Percentiles rank a stretch among this genome's conserved stretches.
These are phyloP conservation scores for Palythoa caribaeorum DNA, from an alignment of 92 coral and sea anemone genomes.

Conservation along the genomic window DNA sequence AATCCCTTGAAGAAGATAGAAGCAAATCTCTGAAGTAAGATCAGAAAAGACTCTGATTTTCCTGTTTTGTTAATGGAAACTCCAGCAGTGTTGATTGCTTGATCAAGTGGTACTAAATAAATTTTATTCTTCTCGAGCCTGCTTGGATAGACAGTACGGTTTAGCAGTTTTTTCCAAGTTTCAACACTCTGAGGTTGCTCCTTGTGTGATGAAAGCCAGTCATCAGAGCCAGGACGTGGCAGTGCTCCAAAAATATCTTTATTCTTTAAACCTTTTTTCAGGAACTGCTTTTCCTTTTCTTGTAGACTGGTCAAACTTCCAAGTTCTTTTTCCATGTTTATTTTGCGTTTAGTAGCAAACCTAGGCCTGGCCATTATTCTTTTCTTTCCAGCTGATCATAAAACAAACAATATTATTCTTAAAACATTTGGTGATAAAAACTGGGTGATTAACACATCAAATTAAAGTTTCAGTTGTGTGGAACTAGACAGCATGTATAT, in stretches of 20 bases:
- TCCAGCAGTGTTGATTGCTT: constrained; percentile 35
- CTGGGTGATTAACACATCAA: no score
- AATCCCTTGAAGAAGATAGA: constrained; percentile 52
- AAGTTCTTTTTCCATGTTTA: not conserved
- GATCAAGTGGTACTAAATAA: constrained; percentile 61
- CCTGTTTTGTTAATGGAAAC: constrained; percentile 40
- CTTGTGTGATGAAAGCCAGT: constrained; percentile 57
- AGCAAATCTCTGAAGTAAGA: constrained; percentile 57
- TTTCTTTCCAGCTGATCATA: not conserved
- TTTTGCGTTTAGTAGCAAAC: not conserved
- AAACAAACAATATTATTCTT: no score
- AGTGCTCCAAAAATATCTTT: constrained; percentile 44
- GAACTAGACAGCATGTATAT: no score
- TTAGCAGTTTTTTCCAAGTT: constrained; percentile 39
- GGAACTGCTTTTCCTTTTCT: constrained; percentile 48
- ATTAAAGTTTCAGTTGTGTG: no score
- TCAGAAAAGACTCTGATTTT: constrained; percentile 37
- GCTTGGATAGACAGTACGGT: constrained; percentile 4
- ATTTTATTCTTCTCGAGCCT: constrained; percentile 51
- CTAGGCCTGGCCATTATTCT: not conserved
- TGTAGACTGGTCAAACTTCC: constrained; percentile 15
- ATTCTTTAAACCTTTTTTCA: not conserved
- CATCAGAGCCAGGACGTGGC: constrained; percentile 46
- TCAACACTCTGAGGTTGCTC: constrained; percentile 49
- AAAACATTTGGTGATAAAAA: no score